These are phyloP conservation scores for Amazona guildingii DNA, from an alignment of 2,113 vertebrate species.

Conservation along the genomic window DNA sequence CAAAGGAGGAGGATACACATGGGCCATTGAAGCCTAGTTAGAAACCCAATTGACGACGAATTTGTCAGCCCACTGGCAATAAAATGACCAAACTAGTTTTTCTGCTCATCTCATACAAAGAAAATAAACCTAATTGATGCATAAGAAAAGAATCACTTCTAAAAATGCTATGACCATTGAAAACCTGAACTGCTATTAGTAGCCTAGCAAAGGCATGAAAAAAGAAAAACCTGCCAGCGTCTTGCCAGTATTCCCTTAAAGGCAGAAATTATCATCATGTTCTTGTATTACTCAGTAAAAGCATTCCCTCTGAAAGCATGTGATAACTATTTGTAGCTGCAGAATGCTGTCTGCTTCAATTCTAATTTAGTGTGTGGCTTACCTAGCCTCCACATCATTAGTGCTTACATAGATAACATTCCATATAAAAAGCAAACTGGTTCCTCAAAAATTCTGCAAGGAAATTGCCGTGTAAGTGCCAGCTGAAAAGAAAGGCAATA, in stretches of 20 bases:
- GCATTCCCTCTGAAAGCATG: neutral
- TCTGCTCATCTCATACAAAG: neutral
- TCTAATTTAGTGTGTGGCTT: neutral
- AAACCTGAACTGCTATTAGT: neutral
- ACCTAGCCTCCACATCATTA: neutral
- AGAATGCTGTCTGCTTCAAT: neutral
- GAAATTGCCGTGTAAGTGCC: neutral
- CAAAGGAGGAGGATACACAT: neutral
- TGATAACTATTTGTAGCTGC: neutral
- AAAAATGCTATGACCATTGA: neutral
- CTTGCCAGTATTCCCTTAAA: neutral
- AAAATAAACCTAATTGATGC: neutral
- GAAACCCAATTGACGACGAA: neutral
- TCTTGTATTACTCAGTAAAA: neutral
- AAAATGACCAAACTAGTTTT: neutral
- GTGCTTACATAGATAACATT: neutral
- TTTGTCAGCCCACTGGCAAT: neutral
- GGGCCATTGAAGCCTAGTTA: neutral
- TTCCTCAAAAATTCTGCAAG: neutral
- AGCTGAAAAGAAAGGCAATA: neutral
- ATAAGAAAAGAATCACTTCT: neutral
- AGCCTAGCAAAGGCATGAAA: neutral
- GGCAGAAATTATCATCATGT: neutral
- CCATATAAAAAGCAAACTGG: neutral
- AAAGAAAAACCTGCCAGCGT: neutral